These are phyloP conservation scores for Agonopterix subpropinquella DNA, from an alignment of 2,888 invertebrate species.

Conservation along the genomic window DNA sequence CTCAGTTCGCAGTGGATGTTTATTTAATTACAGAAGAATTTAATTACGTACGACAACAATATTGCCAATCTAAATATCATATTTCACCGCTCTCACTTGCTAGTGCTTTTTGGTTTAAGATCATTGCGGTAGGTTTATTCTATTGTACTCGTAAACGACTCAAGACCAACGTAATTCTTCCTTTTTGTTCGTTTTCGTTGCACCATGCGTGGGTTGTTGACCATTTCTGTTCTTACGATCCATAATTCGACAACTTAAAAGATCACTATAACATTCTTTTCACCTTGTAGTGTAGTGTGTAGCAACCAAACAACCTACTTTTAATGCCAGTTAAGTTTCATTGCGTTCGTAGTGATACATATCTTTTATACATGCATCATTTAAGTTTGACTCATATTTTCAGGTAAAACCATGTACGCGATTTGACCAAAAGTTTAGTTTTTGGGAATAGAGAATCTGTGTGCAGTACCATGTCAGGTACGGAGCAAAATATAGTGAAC, in stretches of 20 bases:
- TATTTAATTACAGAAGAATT: conserved; percentile 19
- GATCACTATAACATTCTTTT: background rate
- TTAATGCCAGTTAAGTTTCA: background rate
- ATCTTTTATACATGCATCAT: background rate
- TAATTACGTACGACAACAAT: conserved; percentile 1
- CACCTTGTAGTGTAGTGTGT: background rate
- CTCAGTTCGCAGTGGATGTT: conserved; percentile 12
- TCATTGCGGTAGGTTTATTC: conserved; percentile 38
- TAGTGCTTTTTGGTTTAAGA: conserved; percentile 28
- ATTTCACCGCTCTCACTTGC: conserved; percentile 2
- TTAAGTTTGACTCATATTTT: conserved; percentile 23
- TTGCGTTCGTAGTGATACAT: background rate
- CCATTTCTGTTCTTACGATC: conserved; percentile 22
- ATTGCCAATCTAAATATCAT: background rate
- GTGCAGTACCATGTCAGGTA: conserved; percentile 71
- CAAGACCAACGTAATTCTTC: conserved; percentile 19
- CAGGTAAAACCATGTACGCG: conserved; percentile 54
- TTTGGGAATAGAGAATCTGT: conserved; percentile 34
- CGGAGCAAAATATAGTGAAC: conserved; percentile 70
- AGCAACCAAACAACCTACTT: conserved; percentile 1
- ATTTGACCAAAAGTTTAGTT: conserved; percentile 33
- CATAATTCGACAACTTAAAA: conserved; percentile 2
- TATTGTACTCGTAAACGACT: conserved; percentile 13
- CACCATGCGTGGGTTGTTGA: conserved; percentile 64
- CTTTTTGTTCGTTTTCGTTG: conserved; percentile 36